Base-by-base conservation (phyloP, 2,113 vertebrate species). In the Cyrtonyx montezumae region DNA sequence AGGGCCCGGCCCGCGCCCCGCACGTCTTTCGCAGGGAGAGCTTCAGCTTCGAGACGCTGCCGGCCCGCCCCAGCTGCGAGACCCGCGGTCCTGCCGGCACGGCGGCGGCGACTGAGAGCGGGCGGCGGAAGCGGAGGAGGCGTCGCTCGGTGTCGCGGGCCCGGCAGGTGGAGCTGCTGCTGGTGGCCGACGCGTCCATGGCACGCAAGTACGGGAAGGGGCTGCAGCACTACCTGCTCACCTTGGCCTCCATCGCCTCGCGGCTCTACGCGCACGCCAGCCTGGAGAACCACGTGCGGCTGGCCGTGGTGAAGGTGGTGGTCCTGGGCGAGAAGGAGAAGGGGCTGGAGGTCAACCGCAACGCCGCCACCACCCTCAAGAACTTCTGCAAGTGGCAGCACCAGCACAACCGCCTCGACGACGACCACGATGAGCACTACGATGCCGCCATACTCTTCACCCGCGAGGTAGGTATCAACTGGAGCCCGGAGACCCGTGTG, bases 371-470 rank as follows among this genome's bases (percentile, higher is more conserved):
- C 66, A 99, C 99, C 0, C 98, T 99, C 69, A 99, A 99, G 97
- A 99, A 98, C 97, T 99, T 99, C 94, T 99, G 99, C 97, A 99
- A 99, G 97, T 99, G 99, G 99, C 99, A 99, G 96, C 99, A 99
- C 91, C 99, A 99, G 86, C 99, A 99, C 94, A 99, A 99, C 97
- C 98, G 98, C 55, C 98, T 99, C 55, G 99, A 98, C 3, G 99
- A 99, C 2, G 98, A 99, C 78, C 98, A 99, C 4, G 98, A 98
- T 10, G 98, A 99, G 28, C 99, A 99, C 93, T 98, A 99, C 3
- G 99, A 99, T 5, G 99, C 99, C 0, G 99, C 99, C 93, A 99
- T 99, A 95, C 99, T 99, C 96, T 99, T 99, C 98, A 99, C 99
- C 90, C 98, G 99, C 73, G 99, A 99, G 95, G 96, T 96, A 96